Evolutionary conservation across 2,888 invertebrate species (phyloP).

Genomic region (Eurytoma californica): DNA sequence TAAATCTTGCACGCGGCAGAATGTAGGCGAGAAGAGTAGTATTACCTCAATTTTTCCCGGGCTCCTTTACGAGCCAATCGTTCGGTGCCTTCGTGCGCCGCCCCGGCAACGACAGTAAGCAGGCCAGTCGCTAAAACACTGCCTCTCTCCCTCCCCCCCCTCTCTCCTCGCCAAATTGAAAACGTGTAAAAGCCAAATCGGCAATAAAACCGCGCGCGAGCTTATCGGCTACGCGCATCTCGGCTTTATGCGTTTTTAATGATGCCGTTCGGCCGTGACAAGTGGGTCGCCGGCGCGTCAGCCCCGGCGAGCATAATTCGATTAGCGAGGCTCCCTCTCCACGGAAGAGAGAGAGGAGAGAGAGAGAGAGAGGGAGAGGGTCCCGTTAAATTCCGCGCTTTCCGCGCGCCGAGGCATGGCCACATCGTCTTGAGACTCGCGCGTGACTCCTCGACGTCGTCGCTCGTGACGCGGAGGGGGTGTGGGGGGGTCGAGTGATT

Average conservation of each 20-base stretch:
- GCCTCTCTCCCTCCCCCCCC: background rate
- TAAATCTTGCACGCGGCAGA: background rate
- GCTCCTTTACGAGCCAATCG: constrained; percentile 27
- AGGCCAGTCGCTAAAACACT: background rate
- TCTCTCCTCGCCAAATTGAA: constrained; percentile 19
- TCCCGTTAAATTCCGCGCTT: constrained; percentile 34
- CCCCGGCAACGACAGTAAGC: constrained; percentile 4
- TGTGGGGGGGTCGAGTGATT: constrained; percentile 31
- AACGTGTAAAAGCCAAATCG: constrained; percentile 18
- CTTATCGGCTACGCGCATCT: constrained; percentile 5
- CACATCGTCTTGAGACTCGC: constrained; percentile 1
- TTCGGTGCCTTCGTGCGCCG: constrained; percentile 28
- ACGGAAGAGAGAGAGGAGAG: no score
- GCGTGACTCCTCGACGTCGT: background rate
- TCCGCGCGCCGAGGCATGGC: constrained; percentile 1
- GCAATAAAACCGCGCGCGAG: background rate
- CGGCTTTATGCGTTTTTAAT: constrained; percentile 39
- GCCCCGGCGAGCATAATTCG: constrained; percentile 25
- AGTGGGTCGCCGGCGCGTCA: constrained; percentile 12
- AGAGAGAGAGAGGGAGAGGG: background rate
- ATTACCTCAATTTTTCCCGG: constrained; percentile 16
- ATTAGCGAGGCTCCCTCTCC: constrained; percentile 34
- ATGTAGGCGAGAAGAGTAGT: background rate
- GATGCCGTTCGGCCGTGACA: constrained; percentile 30
- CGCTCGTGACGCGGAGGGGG: background rate